Evolutionary conservation across 2,888 invertebrate genomes (phyloP), one percentile per base, ranked within the genome.

Genomic region (Megamerina dolium): DNA sequence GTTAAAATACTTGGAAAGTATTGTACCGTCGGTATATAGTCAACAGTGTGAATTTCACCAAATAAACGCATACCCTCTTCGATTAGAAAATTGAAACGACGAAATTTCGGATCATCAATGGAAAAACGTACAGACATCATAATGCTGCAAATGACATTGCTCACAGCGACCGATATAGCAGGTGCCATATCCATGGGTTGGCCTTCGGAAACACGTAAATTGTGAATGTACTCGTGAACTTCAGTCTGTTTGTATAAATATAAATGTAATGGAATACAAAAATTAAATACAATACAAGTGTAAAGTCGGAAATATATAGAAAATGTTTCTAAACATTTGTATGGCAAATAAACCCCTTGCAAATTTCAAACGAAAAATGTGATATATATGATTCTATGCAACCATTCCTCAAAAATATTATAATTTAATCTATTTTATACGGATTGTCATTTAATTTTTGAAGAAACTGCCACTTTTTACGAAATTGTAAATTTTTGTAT

Each of bases 41-140:
- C 87, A 41, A 87, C 84, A 6, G 84, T 82, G 54, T 83, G 84
- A 32, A 91, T 79, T 59, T 86, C 82, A 9, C 89, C 88, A 61
- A 92, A 91, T 1, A 92, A 75, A 43, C 81, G 77, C 80, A 93
- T 92, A 21, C 93, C 93, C 72, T 93, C 92, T 61, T 91, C 90
- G 59, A 92, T 89, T n/a, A 91, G 76, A 52, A 77, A 74, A 77
- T 88, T 89, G 60, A 91, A 85, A 43, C 87, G 77, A 39, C 78
- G 76, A 71, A 92, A 92, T 40, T 83, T 78, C 5, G 74, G 73
- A 64, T 91, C 90, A 39, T 86, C 83, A 53, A 83, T 80, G 43
- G 81, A 79, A 70, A 91, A 93, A 31, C 89, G 78, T 4, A 87
- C 83, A 23, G 88, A 87, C 92, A 93, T 92, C 60, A 91, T 80